These are phyloP conservation scores for Varanus komodoensis DNA, from an alignment of 2,113 vertebrate genomes.

Conservation along the genomic window DNA sequence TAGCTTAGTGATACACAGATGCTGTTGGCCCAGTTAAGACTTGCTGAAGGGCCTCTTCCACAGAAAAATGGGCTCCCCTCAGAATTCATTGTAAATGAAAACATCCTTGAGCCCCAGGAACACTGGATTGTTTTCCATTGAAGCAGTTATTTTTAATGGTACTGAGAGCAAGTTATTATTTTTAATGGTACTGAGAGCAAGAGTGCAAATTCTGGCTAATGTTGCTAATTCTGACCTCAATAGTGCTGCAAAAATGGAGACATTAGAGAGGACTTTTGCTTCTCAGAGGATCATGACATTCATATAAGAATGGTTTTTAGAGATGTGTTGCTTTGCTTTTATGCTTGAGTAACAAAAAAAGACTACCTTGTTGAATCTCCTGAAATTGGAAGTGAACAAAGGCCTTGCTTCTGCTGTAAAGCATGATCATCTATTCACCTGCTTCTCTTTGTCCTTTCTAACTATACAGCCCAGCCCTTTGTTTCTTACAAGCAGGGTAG, in stretches of 20 bases:
- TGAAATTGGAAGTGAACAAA: not conserved
- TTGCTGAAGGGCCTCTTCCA: slow-evolving; percentile 63
- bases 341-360: not conserved
- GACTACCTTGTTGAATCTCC: not conserved
- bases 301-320: not conserved
- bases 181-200: slow-evolving; percentile 3
- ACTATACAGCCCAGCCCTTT: too few species aligned
- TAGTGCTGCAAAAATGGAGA: slow-evolving; percentile 40
- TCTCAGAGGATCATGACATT: not conserved
- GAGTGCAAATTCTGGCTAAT: not conserved
- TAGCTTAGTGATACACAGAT: slow-evolving; percentile 53
- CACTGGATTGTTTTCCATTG: slow-evolving; percentile 40
- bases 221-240: slow-evolving; percentile 43
- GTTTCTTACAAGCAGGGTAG: too few species aligned
- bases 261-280: not conserved
- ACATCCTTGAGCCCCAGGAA: slow-evolving; percentile 37
- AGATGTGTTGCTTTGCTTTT: not conserved
- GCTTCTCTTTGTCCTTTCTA: too few species aligned
- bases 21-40: slow-evolving; percentile 70
- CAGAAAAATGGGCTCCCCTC: slow-evolving; percentile 44
- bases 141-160: slow-evolving; percentile 41
- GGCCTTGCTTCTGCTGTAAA: not conserved
- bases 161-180: slow-evolving; percentile 24
- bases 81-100: slow-evolving; percentile 49
- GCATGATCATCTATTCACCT: too few species aligned